Evolutionary conservation across 2,113 vertebrate genomes (phyloP).

Genomic region (Sylvicapra grimmia): DNA sequence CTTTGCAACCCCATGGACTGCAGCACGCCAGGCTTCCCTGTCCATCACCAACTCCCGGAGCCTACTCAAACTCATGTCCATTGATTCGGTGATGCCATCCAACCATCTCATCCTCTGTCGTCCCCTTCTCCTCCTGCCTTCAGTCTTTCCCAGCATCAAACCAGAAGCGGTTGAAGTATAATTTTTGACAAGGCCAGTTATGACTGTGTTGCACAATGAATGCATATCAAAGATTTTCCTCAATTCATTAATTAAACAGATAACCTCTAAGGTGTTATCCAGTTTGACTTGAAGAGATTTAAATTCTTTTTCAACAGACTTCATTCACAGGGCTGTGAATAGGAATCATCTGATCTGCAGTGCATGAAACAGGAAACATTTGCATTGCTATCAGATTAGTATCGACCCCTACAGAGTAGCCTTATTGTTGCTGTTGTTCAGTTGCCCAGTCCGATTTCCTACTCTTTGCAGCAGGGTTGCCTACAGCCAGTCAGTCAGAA

Average conservation of each 20-base stretch:
- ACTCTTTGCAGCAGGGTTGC: not conserved
- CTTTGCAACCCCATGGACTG: not conserved
- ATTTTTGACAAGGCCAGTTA: not conserved
- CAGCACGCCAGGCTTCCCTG: not conserved
- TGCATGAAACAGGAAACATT: not conserved
- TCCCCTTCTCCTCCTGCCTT: not conserved
- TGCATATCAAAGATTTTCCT: not conserved
- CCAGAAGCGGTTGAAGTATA: accelerated
- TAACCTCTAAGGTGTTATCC: not conserved
- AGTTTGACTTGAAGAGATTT: not conserved
- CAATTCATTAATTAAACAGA: not conserved
- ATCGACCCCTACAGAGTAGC: not conserved
- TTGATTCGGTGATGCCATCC: not conserved
- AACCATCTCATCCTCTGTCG: not conserved
- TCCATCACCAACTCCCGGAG: not conserved
- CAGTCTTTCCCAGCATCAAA: not conserved
- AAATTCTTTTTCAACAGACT: not conserved
- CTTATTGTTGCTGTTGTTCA: not conserved
- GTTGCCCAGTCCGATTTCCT: not conserved
- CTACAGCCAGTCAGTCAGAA: not conserved
- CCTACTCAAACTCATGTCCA: not conserved
- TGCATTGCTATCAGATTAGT: not conserved
- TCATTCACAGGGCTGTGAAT: not conserved
- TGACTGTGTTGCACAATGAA: not conserved
- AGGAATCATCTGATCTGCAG: not conserved